Conservation (phyloP, 2,888 invertebrate species). For the Cephus pulcher region DNA sequence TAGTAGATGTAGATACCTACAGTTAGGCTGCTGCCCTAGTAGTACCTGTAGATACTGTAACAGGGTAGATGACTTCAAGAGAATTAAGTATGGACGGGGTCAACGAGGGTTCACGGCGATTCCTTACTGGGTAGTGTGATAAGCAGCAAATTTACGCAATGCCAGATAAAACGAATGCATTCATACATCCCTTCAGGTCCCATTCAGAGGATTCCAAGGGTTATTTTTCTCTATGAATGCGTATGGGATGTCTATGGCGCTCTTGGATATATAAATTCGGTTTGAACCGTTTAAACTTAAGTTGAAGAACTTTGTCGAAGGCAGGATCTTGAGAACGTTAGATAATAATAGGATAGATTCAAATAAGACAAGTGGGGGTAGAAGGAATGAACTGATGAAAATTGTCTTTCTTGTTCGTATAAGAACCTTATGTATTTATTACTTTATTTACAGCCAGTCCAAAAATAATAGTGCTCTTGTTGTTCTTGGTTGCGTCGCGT, state of each 20-base stretch:
- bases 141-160: slow-evolving; percentile 21
- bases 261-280: no score
- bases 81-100: background rate
- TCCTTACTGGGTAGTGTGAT: slow-evolving; percentile 10
- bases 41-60: no score
- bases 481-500: no score
- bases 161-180: slow-evolving; percentile 13
- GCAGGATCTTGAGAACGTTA: background rate
- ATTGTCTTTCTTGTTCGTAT: slow-evolving; percentile 16
- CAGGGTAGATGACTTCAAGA: background rate
- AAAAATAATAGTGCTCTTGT: slow-evolving; percentile 21
- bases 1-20: background rate
- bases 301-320: background rate
- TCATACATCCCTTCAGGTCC: background rate
- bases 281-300: no score
- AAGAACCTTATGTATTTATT: slow-evolving; percentile 21
- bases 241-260: no score
- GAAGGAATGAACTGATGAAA: no score
- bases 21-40: no score
- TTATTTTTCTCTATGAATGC: no score
- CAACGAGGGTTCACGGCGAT: slow-evolving; percentile 1
- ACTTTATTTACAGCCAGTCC: slow-evolving; percentile 27
- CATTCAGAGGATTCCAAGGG: no score
- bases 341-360: background rate
- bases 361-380: background rate